Evolutionary conservation across 2,797 vertebrate species (phyloP).

Genomic region (Eulemur mongoz): DNA sequence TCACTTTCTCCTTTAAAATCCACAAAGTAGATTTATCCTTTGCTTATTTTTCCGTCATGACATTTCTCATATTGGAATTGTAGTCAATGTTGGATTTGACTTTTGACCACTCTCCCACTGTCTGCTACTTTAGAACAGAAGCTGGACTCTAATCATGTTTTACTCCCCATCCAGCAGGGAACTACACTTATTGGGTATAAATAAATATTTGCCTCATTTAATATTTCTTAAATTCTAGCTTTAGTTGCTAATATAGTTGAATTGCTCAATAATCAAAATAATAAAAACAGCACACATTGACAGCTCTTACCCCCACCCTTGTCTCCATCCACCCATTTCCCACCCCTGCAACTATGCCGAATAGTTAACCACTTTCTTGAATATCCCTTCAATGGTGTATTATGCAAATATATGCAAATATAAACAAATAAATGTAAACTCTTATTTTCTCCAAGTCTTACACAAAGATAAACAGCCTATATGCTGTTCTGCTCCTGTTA

Average conservation of each 20-base stretch:
- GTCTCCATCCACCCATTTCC: not conserved
- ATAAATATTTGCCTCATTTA: not conserved
- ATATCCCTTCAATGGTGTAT: not conserved
- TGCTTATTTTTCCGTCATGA: not conserved
- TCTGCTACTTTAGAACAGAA: not conserved
- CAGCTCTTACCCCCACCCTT: not conserved
- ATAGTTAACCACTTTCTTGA: not conserved
- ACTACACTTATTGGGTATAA: not conserved
- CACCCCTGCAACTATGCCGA: not conserved
- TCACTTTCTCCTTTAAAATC: conserved; percentile 22
- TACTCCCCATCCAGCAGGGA: not conserved
- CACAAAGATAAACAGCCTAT: not conserved
- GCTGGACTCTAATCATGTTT: not conserved
- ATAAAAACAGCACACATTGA: not conserved
- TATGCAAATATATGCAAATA: not conserved
- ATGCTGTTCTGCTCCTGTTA: not conserved
- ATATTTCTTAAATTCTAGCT: not conserved
- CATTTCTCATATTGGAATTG: conserved; percentile 38
- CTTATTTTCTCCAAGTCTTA: not conserved
- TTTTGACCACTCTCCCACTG: not conserved
- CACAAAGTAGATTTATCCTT: not conserved
- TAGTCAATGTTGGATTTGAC: conserved; percentile 33
- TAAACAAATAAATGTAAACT: not conserved
- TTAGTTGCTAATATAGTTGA: not conserved
- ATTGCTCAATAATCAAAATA: not conserved